A percentile compares a stretch with the other conserved stretches of the same genome.
phyloP scores from a whole-genome alignment of 2,113 vertebrate genomes.

The Rhodinocichla rosea region DNA sequence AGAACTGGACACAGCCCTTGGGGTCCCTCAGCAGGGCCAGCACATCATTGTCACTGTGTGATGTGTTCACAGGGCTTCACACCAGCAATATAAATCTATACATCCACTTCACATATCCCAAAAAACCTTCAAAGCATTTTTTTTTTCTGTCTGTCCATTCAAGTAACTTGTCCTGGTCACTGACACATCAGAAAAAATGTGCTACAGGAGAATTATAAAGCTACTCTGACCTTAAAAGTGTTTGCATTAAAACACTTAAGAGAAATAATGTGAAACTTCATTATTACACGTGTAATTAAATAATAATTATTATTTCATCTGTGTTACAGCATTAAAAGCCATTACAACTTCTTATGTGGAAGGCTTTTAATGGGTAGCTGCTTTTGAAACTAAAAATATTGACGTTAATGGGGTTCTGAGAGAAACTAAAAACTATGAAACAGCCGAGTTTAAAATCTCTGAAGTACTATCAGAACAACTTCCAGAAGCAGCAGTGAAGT shows the following conservation, averaged over 20 bases:
- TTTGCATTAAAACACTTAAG: not conserved
- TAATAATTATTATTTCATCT: not conserved
- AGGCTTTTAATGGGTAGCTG: not conserved
- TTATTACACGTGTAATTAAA: not conserved
- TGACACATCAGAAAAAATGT: not conserved
- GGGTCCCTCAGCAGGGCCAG: not conserved
- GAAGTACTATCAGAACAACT: not conserved
- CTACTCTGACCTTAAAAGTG: not conserved
- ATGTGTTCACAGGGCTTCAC: not conserved
- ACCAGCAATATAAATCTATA: not conserved
- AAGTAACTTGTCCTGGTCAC: not conserved
- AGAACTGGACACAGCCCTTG: not conserved
- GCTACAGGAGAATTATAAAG: not conserved
- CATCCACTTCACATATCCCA: fast-evolving
- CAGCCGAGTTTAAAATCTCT: not conserved
- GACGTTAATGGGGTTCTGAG: not conserved
- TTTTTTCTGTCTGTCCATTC: not conserved
- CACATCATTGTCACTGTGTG: not conserved
- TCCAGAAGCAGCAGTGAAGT: not conserved
- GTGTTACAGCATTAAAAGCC: not conserved
- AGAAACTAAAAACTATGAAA: not conserved
- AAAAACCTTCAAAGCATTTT: not conserved
- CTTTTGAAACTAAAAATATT: not conserved
- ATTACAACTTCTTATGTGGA: not conserved
- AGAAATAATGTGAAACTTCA: not conserved